A percentile compares a stretch with the other conserved stretches of the same genome.
These are phyloP conservation scores for Collichthys lucidus DNA, from an alignment of 2,113 vertebrate species.

Conservation along the genomic window DNA sequence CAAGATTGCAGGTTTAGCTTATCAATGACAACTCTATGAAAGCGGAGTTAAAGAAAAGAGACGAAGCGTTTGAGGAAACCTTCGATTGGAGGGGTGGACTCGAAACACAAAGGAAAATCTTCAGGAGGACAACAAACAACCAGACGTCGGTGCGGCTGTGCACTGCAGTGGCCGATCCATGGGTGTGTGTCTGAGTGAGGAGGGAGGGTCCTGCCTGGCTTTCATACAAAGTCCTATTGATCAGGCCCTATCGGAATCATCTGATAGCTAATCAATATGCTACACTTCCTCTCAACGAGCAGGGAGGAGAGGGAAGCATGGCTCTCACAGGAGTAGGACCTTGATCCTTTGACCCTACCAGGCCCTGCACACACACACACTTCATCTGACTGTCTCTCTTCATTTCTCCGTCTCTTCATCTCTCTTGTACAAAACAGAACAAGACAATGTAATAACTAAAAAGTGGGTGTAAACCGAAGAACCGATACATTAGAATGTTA, in stretches of 20 bases:
- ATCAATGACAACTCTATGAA: constrained; percentile 42
- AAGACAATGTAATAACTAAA: constrained; percentile 40
- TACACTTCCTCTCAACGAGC: constrained; percentile 82
- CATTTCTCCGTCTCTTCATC: constrained; percentile 45
- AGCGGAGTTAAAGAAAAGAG: constrained; percentile 13
- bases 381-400: constrained; percentile 18
- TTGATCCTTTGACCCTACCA: constrained; percentile 78
- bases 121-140: constrained; percentile 50
- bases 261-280: constrained; percentile 87
- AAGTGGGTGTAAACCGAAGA: constrained; percentile 58
- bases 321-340: constrained; percentile 77
- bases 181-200: constrained; percentile 71
- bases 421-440: constrained; percentile 32
- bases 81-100: constrained; percentile 38
- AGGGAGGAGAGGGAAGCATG: constrained; percentile 55
- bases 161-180: constrained; percentile 72
- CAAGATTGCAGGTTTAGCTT: constrained; percentile 1
- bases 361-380: constrained; percentile 15
- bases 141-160: constrained; percentile 45
- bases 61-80: constrained; percentile 33
- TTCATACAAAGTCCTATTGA: constrained; percentile 83
- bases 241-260: constrained; percentile 84
- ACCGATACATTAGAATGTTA: constrained; percentile 60
- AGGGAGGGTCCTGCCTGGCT: constrained; percentile 79
- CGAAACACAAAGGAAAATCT: constrained; percentile 48